Evolutionary conservation across 2,888 invertebrate species (phyloP), one percentile per base, ranked within the genome.

Genomic region (Lasioglossum vierecki): DNA sequence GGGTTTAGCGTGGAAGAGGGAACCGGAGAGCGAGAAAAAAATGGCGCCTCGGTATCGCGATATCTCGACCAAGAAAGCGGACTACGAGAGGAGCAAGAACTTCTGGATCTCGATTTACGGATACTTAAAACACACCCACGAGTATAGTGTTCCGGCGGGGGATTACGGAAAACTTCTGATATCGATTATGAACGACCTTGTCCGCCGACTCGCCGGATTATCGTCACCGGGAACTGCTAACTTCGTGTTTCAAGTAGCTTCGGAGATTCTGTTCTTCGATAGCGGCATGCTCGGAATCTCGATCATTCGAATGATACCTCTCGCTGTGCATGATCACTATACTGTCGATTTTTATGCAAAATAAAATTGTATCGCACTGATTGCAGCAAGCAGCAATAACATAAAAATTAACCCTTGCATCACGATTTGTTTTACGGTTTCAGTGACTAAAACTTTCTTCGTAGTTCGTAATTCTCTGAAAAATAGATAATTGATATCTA

Each of bases 91-190:
- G 82, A 76, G 84, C 80, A 79, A 82, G 87, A 79, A 84, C 87
- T 86, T 83, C 86, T 86, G 87, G 87, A 83, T 85, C 87, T 83
- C 87, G 87, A 88, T 88, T 86, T 86, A 86, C 87, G 84, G 87
- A 84, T 84, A 84, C 82, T 86, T 86, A 82, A 88, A 77, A 76
- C 83, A 86, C 87, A 83, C 87, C 86, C 87, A 88, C 87, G 84
- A 82, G 82, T 78, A 82, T 86, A 82, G 75, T 74, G 79, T 86
- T 82, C 82, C 41, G 8, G 13, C 30, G 22, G n/a, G 77, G 70
- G 53, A 84, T 84, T 80, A 80, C 76, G 71, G 68, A 71, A 70
- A 79, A 63, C 57, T 68, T 39, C 18, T 26, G 74, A 57, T 76
- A 75, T 80, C 75, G 80, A 76, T 85, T 79, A 85, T 84, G 30